phyloP scores from a whole-genome alignment of 2,888 invertebrate species.

The Amblyteles armatorius region DNA sequence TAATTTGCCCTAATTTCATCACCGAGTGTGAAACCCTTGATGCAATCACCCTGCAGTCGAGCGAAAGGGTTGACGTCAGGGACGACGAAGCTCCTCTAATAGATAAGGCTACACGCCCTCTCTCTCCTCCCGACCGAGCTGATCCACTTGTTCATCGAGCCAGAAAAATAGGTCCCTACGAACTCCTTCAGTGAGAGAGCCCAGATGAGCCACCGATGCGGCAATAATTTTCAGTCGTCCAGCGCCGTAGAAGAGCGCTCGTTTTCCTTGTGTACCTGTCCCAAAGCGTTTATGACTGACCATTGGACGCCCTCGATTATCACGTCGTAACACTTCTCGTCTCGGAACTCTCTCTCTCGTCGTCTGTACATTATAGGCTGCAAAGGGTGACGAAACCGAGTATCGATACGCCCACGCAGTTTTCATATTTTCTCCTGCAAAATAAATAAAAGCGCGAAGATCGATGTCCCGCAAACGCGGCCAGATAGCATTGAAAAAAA shows the following conservation, averaged over 20 bases:
- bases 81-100: slow-evolving; percentile 35
- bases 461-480: not conserved
- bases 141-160: slow-evolving; percentile 69
- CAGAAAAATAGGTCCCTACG: slow-evolving; percentile 64
- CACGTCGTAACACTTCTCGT: slow-evolving; percentile 38
- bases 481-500: not conserved
- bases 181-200: slow-evolving; percentile 24
- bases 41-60: slow-evolving; percentile 4
- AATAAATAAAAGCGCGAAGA: not conserved
- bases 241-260: slow-evolving; percentile 19
- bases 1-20: slow-evolving; percentile 51
- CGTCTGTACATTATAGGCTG: not conserved
- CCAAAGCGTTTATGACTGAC: slow-evolving; percentile 36
- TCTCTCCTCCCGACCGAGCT: slow-evolving; percentile 33
- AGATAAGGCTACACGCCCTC: slow-evolving; percentile 7
- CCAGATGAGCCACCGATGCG: slow-evolving; percentile 59
- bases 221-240: slow-evolving; percentile 64
- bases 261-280: slow-evolving; percentile 31
- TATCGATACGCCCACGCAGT: not conserved
- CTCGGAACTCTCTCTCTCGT: slow-evolving; percentile 1
- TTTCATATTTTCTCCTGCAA: not conserved
- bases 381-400: slow-evolving; percentile 5
- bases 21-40: slow-evolving; percentile 4
- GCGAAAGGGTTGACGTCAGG: slow-evolving; percentile 51
- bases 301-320: slow-evolving; percentile 53